Evolutionary conservation across 2,888 invertebrate genomes (phyloP).

Genomic region (Beris morrisii): DNA sequence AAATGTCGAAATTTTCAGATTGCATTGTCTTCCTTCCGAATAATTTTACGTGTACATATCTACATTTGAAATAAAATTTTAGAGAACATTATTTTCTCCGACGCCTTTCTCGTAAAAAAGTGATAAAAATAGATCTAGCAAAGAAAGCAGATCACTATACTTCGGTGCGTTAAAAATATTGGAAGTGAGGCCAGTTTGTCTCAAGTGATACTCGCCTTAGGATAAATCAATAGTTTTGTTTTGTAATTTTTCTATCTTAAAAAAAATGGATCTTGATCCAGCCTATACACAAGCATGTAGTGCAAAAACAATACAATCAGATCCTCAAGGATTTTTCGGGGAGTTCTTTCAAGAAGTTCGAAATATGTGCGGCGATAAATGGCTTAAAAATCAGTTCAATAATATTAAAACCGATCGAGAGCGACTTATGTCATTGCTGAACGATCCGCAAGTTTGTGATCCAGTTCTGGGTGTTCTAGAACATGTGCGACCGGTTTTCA

Average conservation of each 20-base stretch:
- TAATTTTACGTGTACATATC: too few species aligned
- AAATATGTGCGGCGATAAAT: conserved; percentile 56
- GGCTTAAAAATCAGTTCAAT: conserved; percentile 65
- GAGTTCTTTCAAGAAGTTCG: conserved; percentile 65
- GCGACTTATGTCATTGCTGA: conserved; percentile 59
- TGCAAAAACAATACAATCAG: conserved; percentile 73
- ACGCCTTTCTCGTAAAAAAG: too few species aligned
- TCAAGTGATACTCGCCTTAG: neutral
- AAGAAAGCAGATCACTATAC: too few species aligned
- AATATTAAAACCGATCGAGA: conserved; percentile 62
- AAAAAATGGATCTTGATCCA: conserved; percentile 53
- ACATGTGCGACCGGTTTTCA: conserved; percentile 68
- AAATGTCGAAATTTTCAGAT: too few species aligned
- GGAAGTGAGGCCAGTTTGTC: neutral
- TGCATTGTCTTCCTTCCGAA: too few species aligned
- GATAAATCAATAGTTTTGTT: too few species aligned
- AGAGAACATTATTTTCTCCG: too few species aligned
- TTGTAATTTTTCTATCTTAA: too few species aligned
- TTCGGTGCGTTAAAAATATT: neutral
- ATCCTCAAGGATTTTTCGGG: conserved; percentile 74
- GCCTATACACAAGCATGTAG: conserved; percentile 69
- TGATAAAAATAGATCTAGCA: too few species aligned
- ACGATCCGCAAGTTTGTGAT: conserved; percentile 58
- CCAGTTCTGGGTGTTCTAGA: conserved; percentile 61
- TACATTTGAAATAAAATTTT: too few species aligned